Percentiles rank a stretch among this genome's conserved stretches.
phyloP scores from a whole-genome alignment of 2,888 invertebrate species.

The Polymixis flavicincta region DNA sequence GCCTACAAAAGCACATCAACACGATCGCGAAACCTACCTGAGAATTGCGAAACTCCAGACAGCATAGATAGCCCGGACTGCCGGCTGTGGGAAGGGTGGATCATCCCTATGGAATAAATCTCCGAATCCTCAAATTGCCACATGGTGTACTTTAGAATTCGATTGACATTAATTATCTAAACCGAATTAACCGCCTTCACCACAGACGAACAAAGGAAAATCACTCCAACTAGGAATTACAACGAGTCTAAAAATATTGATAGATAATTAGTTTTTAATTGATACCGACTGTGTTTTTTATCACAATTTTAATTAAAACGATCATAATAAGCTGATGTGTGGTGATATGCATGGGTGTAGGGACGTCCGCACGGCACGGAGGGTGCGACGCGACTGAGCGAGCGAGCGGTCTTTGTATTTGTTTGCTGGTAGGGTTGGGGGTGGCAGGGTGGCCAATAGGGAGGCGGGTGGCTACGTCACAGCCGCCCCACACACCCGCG shows the following conservation, averaged over 20 bases:
- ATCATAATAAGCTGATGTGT: conserved; percentile 80
- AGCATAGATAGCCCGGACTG: conserved; percentile 93
- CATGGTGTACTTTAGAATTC: conserved; percentile 81
- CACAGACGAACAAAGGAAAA: conserved; percentile 59
- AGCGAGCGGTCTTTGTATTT: conserved; percentile 70
- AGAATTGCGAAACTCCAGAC: conserved; percentile 86
- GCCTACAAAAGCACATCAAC: conserved; percentile 31
- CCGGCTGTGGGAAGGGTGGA: conserved; percentile 92
- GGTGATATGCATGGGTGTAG: conserved; percentile 74
- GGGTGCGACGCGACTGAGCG: conserved; percentile 85
- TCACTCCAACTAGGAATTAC: conserved; percentile 52
- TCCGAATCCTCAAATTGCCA: conserved; percentile 93
- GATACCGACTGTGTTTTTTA: conserved; percentile 66
- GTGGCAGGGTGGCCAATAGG: conserved; percentile 65
- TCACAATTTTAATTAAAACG: conserved; percentile 77
- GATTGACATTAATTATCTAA: conserved; percentile 61
- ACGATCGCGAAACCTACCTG: conserved; percentile 77
- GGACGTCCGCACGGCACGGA: conserved; percentile 80
- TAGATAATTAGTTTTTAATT: conserved; percentile 56
- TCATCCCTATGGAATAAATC: conserved; percentile 97
- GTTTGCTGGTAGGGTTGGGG: conserved; percentile 71
- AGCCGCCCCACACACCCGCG: conserved; percentile 69
- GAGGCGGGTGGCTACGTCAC: conserved; percentile 79
- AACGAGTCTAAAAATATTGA: conserved; percentile 20
- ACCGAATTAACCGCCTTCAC: conserved; percentile 53